Conservation (phyloP, 2,888 invertebrate genomes). For the Minunthozetes semirufus region DNA sequence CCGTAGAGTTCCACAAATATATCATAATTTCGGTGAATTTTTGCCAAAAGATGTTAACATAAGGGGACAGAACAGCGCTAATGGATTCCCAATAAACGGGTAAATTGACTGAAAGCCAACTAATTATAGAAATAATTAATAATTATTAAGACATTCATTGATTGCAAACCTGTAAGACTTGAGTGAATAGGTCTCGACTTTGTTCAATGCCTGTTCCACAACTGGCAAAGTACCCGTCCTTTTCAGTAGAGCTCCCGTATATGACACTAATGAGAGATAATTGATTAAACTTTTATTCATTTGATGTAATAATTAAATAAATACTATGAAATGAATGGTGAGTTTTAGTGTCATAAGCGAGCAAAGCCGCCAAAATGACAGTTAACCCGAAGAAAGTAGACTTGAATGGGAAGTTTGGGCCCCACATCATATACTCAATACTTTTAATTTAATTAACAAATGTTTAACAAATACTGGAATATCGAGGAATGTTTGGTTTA, state of each 20-base stretch:
- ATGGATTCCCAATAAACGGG: constrained; percentile 44
- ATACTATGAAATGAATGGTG: constrained; percentile 46
- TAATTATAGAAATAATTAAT: constrained; percentile 4
- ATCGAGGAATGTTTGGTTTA: neutral
- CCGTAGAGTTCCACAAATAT: constrained; percentile 44
- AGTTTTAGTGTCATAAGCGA: constrained; percentile 46
- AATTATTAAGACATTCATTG: neutral
- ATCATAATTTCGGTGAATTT: constrained; percentile 43
- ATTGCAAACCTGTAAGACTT: constrained; percentile 35
- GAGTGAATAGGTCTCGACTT: constrained; percentile 35
- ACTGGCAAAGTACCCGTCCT: constrained; percentile 44
- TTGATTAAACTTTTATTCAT: neutral
- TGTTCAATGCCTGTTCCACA: constrained; percentile 38
- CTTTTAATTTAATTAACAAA: constrained; percentile 32
- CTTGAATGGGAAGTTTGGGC: constrained; percentile 47
- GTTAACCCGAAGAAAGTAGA: constrained; percentile 45
- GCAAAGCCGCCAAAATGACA: constrained; percentile 43
- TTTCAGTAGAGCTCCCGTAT: constrained; percentile 46
- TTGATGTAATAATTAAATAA: neutral
- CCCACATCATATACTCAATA: too few relatives aligned
- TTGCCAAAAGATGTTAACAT: constrained; percentile 43
- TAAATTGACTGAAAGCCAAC: constrained; percentile 37
- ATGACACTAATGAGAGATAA: constrained; percentile 44
- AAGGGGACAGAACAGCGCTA: constrained; percentile 45
- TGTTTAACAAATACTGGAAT: neutral